Evolutionary conservation across 2,113 vertebrate genomes (phyloP).

Genomic region (Trochalopteron elliotii): DNA sequence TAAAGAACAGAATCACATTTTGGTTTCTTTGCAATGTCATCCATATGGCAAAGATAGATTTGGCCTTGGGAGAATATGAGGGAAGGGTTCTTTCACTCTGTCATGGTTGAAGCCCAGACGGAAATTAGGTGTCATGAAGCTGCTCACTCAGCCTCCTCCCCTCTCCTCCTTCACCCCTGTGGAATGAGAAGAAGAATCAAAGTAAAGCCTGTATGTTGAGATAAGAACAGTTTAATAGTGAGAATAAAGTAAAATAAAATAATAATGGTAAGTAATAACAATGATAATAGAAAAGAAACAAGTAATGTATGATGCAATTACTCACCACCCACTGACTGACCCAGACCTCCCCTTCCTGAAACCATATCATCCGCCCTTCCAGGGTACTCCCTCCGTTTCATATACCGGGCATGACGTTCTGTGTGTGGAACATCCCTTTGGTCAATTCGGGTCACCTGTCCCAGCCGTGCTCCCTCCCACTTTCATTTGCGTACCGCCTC

Average conservation of each 20-base stretch:
- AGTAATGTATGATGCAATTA: background rate
- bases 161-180: background rate
- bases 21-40: background rate
- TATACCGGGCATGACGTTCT: fast-evolving
- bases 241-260: background rate
- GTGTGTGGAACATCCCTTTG: background rate
- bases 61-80: background rate
- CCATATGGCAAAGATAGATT: background rate
- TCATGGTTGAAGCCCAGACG: background rate
- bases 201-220: background rate
- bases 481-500: fast-evolving
- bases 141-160: background rate
- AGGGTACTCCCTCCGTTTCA: background rate
- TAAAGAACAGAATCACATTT: background rate
- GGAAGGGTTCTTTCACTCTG: background rate
- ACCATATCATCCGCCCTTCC: background rate
- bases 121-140: background rate
- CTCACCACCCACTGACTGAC: background rate
- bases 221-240: background rate
- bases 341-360: background rate
- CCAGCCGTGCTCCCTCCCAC: fast-evolving
- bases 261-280: background rate
- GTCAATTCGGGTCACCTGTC: background rate
- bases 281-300: background rate
- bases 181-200: background rate